phyloP scores from a whole-genome alignment of 2,113 vertebrate species.

The Corynorhinus townsendii region DNA sequence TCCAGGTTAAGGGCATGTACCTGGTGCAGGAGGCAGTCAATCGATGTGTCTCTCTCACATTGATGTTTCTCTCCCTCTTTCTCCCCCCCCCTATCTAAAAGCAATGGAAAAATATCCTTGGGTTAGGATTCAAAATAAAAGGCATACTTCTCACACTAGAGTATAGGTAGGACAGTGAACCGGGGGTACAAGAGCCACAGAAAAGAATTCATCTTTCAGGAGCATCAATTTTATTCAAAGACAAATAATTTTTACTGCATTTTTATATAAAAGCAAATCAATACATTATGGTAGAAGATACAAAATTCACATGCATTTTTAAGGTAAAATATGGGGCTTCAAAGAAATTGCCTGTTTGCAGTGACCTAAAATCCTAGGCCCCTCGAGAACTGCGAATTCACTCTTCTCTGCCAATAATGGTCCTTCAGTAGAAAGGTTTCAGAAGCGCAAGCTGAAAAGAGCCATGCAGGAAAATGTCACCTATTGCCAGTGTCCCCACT shows the following conservation, averaged over 20 bases:
- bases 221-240: not conserved
- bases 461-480: not conserved
- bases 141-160: not conserved
- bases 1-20: too few species aligned
- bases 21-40: too few species aligned
- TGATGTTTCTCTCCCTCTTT: too few species aligned
- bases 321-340: not conserved
- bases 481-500: not conserved
- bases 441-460: not conserved
- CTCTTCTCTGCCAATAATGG: not conserved
- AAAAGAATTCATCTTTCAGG: not conserved
- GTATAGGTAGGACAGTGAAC: not conserved
- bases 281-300: not conserved
- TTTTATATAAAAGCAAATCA: constrained; percentile 1
- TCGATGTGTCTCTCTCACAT: too few species aligned
- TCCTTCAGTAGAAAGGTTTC: not conserved
- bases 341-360: not conserved
- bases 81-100: too few species aligned
- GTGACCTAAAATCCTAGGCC: not conserved
- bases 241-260: not conserved
- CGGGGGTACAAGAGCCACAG: not conserved
- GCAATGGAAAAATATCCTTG: too few species aligned
- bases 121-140: not conserved
- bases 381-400: not conserved
- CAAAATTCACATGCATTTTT: not conserved